phyloP scores from a whole-genome alignment of 2,888 invertebrate genomes.

The Netelia inedita region DNA sequence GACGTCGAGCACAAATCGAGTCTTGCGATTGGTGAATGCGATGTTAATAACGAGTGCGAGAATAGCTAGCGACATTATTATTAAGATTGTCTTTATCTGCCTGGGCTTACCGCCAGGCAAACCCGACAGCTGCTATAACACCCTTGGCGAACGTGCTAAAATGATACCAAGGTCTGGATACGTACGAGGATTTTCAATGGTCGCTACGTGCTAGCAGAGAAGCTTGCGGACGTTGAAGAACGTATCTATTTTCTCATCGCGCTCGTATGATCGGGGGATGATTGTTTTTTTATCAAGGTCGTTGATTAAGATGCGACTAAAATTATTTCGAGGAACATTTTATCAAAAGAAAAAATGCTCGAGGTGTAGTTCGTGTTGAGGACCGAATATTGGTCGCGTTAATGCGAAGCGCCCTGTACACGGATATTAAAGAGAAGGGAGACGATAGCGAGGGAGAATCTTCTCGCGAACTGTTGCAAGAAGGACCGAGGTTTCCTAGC shows the following conservation, averaged over 20 bases:
- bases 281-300: slow-evolving; percentile 1
- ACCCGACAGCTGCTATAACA: slow-evolving; percentile 27
- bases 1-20: background rate
- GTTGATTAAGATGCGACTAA: slow-evolving; percentile 7
- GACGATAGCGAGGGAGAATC: slow-evolving; percentile 1
- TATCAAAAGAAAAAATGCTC: too few species aligned
- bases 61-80: background rate
- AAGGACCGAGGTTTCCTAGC: slow-evolving; percentile 4
- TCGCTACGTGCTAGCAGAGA: background rate
- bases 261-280: background rate
- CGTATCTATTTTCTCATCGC: background rate
- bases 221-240: background rate
- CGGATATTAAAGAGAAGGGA: background rate
- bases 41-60: background rate
- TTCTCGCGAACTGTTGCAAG: slow-evolving; percentile 20
- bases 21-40: background rate
- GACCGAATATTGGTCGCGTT: too few species aligned
- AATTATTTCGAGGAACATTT: slow-evolving; percentile 2
- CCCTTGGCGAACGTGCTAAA: slow-evolving; percentile 4
- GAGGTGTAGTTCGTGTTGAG: background rate
- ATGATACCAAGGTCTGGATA: slow-evolving; percentile 37
- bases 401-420: background rate
- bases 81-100: slow-evolving; percentile 39
- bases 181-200: slow-evolving; percentile 32
- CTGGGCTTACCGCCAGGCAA: background rate